Base-by-base conservation (phyloP, 2,888 invertebrate species). In the Zygogramma bicolorata region DNA sequence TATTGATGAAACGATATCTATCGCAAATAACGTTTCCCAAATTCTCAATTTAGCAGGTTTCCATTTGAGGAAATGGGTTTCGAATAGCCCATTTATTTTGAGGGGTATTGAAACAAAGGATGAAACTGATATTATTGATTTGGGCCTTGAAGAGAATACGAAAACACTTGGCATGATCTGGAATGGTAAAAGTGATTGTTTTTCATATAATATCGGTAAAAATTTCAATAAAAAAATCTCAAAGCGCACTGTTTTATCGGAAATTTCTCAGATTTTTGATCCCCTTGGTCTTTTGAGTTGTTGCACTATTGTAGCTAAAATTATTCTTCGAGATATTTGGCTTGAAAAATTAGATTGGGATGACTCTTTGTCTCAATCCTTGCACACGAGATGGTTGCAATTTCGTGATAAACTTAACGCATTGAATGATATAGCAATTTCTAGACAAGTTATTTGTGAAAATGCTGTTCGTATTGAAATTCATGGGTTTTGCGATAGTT, bases 211-310 rank as follows among this genome's bases (percentile, higher is more conserved):
- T 15, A 58, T 58, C 29, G n/a, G n/a, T 29, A n/a, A 7, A 25
- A 7, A 58, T 34, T 61, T 31, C 4, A 22, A 31, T 20, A 38
- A 31, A 18, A 2, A 31, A 2, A 38, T 61, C 13, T 67, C 73
- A 2, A 70, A 66, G 46, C n/a, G 62, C 7, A 20, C 40, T 15
- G 57, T 73, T 15, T 18, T 70, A 18, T 66, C 63, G 1, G 65
- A 68, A 46, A 67, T 18, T n/a, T 62, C 70, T 40, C 70, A 73
- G 61, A 68, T 70, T 0, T 72, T 65, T 57, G 75, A 69, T 40
- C 69, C 70, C 2, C 20, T 72, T 4, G 72, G 72, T 15, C 65
- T 72, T 3, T 53, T 69, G 34, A 67, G 69, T 63, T 61, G 68
- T n/a, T n/a, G n/a, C 18, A 61, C 27, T 10, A 70, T 72, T 10